Conservation (phyloP, 2,113 vertebrate genomes). For the Reinhardtius hippoglossoides region DNA sequence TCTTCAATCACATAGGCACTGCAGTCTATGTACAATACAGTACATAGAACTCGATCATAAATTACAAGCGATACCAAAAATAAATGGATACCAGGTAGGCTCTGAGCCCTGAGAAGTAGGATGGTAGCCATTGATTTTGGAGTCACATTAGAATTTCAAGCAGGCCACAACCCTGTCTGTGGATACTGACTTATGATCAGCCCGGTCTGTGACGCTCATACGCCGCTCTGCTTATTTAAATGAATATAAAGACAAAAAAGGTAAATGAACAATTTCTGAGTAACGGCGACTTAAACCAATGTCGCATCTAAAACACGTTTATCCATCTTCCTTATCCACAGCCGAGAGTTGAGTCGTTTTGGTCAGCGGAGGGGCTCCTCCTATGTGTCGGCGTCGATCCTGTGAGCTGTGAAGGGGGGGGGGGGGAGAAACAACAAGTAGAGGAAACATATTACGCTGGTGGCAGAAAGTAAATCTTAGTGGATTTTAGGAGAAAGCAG, state of each 20-base stretch:
- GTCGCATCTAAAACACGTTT: slow-evolving; percentile 72
- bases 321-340: slow-evolving; percentile 59
- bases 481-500: background rate
- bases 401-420: slow-evolving; percentile 87
- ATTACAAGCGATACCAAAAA: slow-evolving; percentile 68
- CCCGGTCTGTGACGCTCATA: slow-evolving; percentile 34
- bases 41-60: slow-evolving; percentile 65
- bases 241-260: slow-evolving; percentile 61
- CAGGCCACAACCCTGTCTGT: slow-evolving; percentile 49
- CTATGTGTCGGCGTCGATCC: slow-evolving; percentile 95
- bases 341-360: slow-evolving; percentile 61
- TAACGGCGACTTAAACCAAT: slow-evolving; percentile 64
- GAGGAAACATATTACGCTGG: slow-evolving; percentile 17
- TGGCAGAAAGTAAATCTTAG: background rate
- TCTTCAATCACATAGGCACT: slow-evolving; percentile 78
- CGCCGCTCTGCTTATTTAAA: slow-evolving; percentile 59
- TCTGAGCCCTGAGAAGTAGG: slow-evolving; percentile 23
- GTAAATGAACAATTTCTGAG: slow-evolving; percentile 31
- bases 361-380: slow-evolving; percentile 57
- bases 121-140: slow-evolving; percentile 58
- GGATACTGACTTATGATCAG: slow-evolving; percentile 38
- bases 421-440: slow-evolving; percentile 31
- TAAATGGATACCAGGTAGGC: slow-evolving; percentile 54
- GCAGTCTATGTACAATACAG: slow-evolving; percentile 73
- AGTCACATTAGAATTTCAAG: slow-evolving; percentile 57